Conservation (phyloP, 2,113 vertebrate genomes). For the Paraplagusia blochii region DNA sequence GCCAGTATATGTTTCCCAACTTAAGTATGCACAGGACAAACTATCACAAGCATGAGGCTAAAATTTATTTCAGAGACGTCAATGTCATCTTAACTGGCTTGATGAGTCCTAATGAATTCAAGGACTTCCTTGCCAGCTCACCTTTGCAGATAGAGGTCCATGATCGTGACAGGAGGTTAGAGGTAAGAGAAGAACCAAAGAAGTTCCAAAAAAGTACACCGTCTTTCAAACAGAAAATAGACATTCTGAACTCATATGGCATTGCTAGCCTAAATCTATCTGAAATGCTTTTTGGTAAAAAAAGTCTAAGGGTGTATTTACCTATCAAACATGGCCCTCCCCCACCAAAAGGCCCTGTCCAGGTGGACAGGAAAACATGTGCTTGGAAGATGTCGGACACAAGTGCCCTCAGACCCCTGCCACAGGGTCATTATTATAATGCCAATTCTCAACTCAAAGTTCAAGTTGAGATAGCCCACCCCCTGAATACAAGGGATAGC, state of each 20-base stretch:
- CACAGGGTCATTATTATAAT: conserved; percentile 73
- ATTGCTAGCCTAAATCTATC: conserved; percentile 76
- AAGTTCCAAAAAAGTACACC: conserved; percentile 36
- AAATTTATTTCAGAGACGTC: conserved; percentile 78
- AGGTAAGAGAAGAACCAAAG: conserved; percentile 10
- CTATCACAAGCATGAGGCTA: conserved; percentile 60
- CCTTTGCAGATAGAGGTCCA: conserved; percentile 84
- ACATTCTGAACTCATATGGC: conserved; percentile 68
- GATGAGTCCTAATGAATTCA: conserved; percentile 66
- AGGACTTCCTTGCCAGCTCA: conserved; percentile 74
- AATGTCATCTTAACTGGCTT: conserved; percentile 80
- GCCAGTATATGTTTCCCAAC: conserved; percentile 78
- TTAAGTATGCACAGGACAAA: conserved; percentile 72
- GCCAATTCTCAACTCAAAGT: conserved; percentile 79
- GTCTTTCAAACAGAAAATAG: not conserved
- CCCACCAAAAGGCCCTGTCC: conserved; percentile 5
- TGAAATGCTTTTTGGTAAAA: conserved; percentile 75
- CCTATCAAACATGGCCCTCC: conserved; percentile 69
- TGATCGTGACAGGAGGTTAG: conserved; percentile 76
- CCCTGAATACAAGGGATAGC: conserved; percentile 23
- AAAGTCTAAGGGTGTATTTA: conserved; percentile 61
- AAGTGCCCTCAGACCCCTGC: conserved; percentile 34
- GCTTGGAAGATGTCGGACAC: conserved; percentile 3
- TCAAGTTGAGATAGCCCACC: conserved; percentile 72
- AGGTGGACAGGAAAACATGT: not conserved